Evolutionary conservation across 2,888 invertebrate species (phyloP).

Genomic region (Habrosyne pyritoides): DNA sequence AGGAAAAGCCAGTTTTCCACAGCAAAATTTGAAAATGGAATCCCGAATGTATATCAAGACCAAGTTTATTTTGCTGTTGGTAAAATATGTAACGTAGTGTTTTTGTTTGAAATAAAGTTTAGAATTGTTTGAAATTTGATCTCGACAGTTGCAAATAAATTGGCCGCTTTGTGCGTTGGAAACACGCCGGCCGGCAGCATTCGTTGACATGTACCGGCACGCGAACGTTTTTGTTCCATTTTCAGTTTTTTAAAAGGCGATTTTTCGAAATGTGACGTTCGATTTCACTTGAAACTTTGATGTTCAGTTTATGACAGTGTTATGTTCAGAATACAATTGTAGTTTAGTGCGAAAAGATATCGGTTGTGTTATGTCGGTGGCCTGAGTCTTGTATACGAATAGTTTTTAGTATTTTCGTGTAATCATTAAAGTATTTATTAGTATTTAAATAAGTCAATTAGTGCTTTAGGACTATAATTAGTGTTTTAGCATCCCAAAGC

Average conservation of each 20-base stretch:
- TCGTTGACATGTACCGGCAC: conserved; percentile 78
- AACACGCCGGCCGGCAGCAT: conserved; percentile 68
- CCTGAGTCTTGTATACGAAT: conserved; percentile 47
- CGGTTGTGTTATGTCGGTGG: conserved; percentile 40
- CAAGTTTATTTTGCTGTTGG: conserved; percentile 42
- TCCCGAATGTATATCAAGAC: conserved; percentile 57
- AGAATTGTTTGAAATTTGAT: conserved; percentile 24
- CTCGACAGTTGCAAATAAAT: conserved; percentile 38
- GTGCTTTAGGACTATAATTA: not conserved
- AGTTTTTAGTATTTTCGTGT: conserved; percentile 14
- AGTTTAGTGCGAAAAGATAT: conserved; percentile 27
- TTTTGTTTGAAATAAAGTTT: conserved; percentile 40
- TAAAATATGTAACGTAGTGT: conserved; percentile 11
- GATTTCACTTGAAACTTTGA: conserved; percentile 34
- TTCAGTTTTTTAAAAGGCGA: conserved; percentile 52
- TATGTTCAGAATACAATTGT: conserved; percentile 16
- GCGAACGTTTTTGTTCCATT: conserved; percentile 78
- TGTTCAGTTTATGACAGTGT: conserved; percentile 27
- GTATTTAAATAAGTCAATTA: conserved; percentile 6
- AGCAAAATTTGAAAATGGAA: conserved; percentile 76
- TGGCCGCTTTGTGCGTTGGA: conserved; percentile 58
- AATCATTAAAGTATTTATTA: conserved; percentile 12
- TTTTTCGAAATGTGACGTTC: conserved; percentile 60
- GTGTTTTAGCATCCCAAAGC: not conserved
- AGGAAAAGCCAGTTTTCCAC: conserved; percentile 80